Percentiles rank a stretch among this genome's conserved stretches.
Evolutionary conservation across 2,113 vertebrate genomes (phyloP).

Genomic region (Pelecanoides urinatrix): DNA sequence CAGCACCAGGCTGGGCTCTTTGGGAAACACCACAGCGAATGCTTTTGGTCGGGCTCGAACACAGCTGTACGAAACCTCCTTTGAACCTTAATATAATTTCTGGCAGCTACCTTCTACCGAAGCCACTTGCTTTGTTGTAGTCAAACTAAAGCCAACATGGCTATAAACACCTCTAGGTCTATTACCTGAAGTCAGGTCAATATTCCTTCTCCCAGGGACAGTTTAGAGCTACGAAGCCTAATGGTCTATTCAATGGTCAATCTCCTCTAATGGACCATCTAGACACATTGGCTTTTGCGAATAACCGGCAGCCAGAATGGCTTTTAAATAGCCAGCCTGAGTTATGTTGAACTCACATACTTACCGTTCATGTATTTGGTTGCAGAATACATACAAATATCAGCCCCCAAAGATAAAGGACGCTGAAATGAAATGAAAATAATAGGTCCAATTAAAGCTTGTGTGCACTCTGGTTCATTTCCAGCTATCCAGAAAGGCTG

Average conservation of each 20-base stretch:
- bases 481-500: neutral
- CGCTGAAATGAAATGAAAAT: slow-evolving; percentile 73
- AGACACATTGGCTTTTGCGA: neutral
- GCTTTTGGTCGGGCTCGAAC: neutral
- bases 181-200: neutral
- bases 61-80: neutral
- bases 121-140: neutral
- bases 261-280: neutral
- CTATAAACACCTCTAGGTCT: neutral
- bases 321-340: neutral
- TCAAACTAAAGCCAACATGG: neutral
- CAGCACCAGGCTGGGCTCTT: neutral
- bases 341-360: neutral
- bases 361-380: slow-evolving; percentile 98
- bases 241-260: neutral
- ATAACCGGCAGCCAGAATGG: neutral
- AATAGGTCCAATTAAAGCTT: neutral
- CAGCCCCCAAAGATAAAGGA: slow-evolving; percentile 90
- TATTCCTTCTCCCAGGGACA: neutral
- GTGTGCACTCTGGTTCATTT: neutral
- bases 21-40: neutral
- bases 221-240: neutral
- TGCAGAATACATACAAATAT: slow-evolving; percentile 93
- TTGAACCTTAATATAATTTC: neutral
- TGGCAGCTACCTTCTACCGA: neutral